Evolutionary conservation across 1,140 invertebrate genomes (phyloP), one percentile per base, ranked within the genome.

Genomic region (Drosophila gunungcola): DNA sequence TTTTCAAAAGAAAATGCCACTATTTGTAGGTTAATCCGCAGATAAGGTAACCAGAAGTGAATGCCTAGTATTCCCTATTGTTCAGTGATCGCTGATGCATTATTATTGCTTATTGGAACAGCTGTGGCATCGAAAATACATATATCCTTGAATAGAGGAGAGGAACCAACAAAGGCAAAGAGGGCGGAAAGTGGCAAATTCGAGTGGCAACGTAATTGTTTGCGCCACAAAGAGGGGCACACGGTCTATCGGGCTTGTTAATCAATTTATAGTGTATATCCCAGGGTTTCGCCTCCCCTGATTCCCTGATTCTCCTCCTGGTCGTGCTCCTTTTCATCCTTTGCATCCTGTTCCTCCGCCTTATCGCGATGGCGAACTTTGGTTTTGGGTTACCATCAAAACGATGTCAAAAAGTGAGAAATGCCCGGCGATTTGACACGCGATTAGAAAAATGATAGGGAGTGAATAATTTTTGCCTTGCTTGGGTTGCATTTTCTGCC

Each of bases 371-470:
- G 56, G 58, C 39, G 58, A 85, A 52, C 68, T 78, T 78, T 21
- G 86, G 86, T 90, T 78, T 90, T 73, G 63, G 65, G 64, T 90
- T 90, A 75, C 86, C 79, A 78, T 90, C 76, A 86, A 80, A 78
- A 75, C 54, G 45, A 68, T 74, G 79, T 80, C 78, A 82, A 69
- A 48, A 81, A 70, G 46, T 67, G 63, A 65, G 65, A 70, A 57
- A 72, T 57, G 42, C 43, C 29, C 43, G 13, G 54, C 54, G 76
- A 86, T 90, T 75, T 85, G 79, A 90, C 86, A 90, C 86, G 76
- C 82, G 82, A 90, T 90, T 83, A 56, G 46, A 51, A 49, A 55
- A 52, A 63, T 60, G 57, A 64, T 55, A 16, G 6, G 27, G 42
- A 55, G 34, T 4, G 27, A 29, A 27, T 11, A 21, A 34, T 13